A percentile compares a stretch with the other conserved stretches of the same genome.
phyloP scores from a whole-genome alignment of 2,888 invertebrate genomes.

The Brachypalpus laphriformis region DNA sequence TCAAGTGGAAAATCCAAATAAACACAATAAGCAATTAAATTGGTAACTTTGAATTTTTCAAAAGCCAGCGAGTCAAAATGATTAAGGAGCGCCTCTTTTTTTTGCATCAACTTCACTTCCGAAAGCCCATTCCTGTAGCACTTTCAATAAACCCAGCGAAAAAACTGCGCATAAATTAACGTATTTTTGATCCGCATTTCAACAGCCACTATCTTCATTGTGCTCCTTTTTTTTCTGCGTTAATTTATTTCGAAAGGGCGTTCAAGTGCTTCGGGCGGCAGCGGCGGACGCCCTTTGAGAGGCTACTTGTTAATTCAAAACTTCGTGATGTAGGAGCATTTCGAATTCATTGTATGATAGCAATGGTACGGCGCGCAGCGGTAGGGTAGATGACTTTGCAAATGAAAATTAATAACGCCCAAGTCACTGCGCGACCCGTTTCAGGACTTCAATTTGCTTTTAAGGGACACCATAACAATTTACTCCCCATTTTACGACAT shows the following conservation, averaged over 20 bases:
- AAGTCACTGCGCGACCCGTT: conserved; percentile 49
- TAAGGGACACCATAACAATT: conserved; percentile 62
- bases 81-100: neutral
- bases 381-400: conserved; percentile 17
- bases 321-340: conserved; percentile 55
- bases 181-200: conserved; percentile 40
- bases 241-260: conserved; percentile 57
- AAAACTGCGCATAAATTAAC: conserved; percentile 44
- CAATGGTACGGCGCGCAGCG: neutral
- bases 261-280: conserved; percentile 43
- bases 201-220: conserved; percentile 36
- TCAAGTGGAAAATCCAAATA: neutral
- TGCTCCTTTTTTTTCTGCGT: conserved; percentile 27
- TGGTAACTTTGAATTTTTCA: neutral
- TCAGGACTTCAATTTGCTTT: conserved; percentile 67
- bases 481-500: conserved; percentile 59
- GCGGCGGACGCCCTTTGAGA: conserved; percentile 47
- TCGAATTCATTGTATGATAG: conserved; percentile 58
- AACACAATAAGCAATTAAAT: neutral
- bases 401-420: conserved; percentile 66
- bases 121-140: neutral
- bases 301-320: conserved; percentile 63
- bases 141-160: conserved; percentile 1
- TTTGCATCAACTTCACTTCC: neutral
- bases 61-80: neutral